A percentile compares a stretch with the other conserved stretches of the same genome.
Evolutionary conservation across 64 coral and sea anemone species (phyloP).

Genomic region (Montipora efflorescens): DNA sequence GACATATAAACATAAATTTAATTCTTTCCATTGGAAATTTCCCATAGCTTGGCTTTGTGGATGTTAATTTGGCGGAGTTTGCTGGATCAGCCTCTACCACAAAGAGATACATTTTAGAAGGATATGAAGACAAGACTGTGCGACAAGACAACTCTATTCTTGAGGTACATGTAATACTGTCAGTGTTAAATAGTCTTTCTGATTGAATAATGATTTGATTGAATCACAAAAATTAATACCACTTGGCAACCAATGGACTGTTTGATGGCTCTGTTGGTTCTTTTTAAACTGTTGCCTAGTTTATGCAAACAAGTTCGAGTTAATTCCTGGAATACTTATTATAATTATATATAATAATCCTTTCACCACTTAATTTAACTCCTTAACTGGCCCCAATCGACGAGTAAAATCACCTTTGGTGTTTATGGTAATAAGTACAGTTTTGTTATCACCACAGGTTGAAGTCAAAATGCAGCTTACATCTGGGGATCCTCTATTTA

Average conservation of each 20-base stretch:
- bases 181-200: not conserved
- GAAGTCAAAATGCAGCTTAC: conserved; percentile 87
- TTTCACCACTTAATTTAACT: too few species aligned
- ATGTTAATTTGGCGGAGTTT: conserved; percentile 95
- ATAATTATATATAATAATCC: too few species aligned
- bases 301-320: too few species aligned
- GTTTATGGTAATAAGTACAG: not conserved
- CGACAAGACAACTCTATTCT: conserved; percentile 99
- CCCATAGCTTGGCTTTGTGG: conserved; percentile 92
- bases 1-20: not conserved
- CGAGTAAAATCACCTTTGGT: too few species aligned
- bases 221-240: too few species aligned
- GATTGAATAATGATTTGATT: too few species aligned
- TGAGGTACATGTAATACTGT: conserved; percentile 54
- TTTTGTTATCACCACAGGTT: conserved; percentile 58
- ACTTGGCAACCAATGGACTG: too few species aligned
- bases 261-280: too few species aligned
- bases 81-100: conserved; percentile 85
- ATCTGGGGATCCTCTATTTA: conserved; percentile 96
- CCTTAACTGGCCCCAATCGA: too few species aligned
- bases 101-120: conserved; percentile 92
- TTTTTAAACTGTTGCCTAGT: too few species aligned
- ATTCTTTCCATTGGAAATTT: not conserved
- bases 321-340: too few species aligned
- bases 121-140: conserved; percentile 89